These are phyloP conservation scores for Tyrophagus putrescentiae DNA, from an alignment of 1,140 invertebrate species.

Conservation along the genomic window DNA sequence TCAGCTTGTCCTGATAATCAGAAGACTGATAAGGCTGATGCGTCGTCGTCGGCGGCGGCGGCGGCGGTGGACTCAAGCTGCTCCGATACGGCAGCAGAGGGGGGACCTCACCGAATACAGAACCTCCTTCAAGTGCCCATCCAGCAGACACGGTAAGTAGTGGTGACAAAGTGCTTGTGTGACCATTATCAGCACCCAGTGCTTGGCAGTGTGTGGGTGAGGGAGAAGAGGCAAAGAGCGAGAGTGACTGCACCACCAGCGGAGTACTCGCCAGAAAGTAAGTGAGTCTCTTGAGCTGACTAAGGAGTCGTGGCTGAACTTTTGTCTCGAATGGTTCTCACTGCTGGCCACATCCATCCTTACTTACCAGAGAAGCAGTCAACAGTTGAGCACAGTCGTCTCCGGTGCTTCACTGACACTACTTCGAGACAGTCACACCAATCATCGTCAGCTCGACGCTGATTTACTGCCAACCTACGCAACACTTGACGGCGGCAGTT, in stretches of 20 bases:
- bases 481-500: too few species aligned
- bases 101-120: not conserved
- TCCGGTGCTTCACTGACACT: not conserved
- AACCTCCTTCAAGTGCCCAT: conserved; percentile 9
- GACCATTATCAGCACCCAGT: not conserved
- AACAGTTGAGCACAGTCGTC: not conserved
- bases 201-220: not conserved
- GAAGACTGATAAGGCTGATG: not conserved
- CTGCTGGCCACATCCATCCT: not conserved
- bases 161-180: too few species aligned
- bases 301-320: too few species aligned
- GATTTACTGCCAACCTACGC: not conserved
- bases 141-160: conserved; percentile 6
- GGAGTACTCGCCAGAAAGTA: too few species aligned
- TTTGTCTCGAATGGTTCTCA: not conserved
- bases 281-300: too few species aligned
- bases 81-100: not conserved
- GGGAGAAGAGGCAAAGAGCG: too few species aligned
- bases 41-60: not conserved
- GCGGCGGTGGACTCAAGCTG: not conserved
- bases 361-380: not conserved
- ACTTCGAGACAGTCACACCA: too few species aligned
- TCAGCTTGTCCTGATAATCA: not conserved
- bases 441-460: not conserved
- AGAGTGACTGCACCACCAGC: too few species aligned